Conservation (phyloP, 2,888 invertebrate species). For the Aphidius colemani region DNA sequence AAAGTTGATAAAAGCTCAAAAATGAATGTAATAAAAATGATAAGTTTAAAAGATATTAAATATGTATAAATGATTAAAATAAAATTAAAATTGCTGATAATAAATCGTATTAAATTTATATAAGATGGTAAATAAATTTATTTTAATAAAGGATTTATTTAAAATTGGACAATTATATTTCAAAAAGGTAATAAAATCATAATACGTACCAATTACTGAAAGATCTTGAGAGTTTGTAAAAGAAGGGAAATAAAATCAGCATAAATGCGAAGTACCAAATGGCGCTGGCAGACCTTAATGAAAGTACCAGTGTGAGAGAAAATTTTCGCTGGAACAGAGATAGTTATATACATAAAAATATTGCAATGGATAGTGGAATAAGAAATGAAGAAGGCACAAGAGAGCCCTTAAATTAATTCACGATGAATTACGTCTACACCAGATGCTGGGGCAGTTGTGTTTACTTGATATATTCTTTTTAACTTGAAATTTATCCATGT, state of each 20-base stretch:
- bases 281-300: slow-evolving; percentile 58
- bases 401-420: slow-evolving; percentile 60
- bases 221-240: slow-evolving; percentile 54
- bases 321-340: slow-evolving; percentile 10
- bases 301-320: slow-evolving; percentile 52
- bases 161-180: slow-evolving; percentile 49
- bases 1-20: no score
- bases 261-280: slow-evolving; percentile 58
- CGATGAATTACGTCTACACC: slow-evolving; percentile 61
- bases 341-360: slow-evolving; percentile 14
- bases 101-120: no score
- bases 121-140: no score
- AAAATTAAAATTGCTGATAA: no score
- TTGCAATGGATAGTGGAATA: slow-evolving; percentile 18
- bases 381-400: slow-evolving; percentile 39
- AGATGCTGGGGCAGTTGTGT: slow-evolving; percentile 60
- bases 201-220: slow-evolving; percentile 57
- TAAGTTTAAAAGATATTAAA: no score
- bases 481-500: slow-evolving; percentile 27
- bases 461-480: slow-evolving; percentile 57
- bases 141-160: slow-evolving; percentile 45
- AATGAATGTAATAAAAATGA: no score
- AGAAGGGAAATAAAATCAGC: slow-evolving; percentile 60
- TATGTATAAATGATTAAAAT: no score
- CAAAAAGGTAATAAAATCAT: slow-evolving; percentile 47